Base-by-base conservation (phyloP, 2,888 invertebrate species). In the Holacanthella duospinosa region DNA sequence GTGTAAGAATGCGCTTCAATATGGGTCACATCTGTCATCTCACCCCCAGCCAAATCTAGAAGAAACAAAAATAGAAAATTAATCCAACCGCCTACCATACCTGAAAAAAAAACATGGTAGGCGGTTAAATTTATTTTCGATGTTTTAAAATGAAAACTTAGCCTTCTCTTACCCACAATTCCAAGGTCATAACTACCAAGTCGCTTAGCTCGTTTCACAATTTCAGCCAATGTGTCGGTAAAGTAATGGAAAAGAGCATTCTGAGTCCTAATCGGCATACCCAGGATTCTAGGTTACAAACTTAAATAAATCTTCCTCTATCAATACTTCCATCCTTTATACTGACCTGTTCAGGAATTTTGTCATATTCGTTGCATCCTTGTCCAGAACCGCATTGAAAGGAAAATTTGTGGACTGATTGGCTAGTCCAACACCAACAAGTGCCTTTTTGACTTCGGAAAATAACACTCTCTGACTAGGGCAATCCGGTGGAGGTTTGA, bases 171-270 rank as follows among this genome's bases (percentile, higher is more conserved):
- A 85, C 85, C 86, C 69, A 87, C 79, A 75, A 88, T 88, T 71
- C 93, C 93, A 80, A 96, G 84, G 81, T 99, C 99, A 80, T 94
- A 99, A 44, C 93, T 85, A 0, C 97, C 97, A 72, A 89, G 87
- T 73, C 92, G 87, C 76, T 95, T 89, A 66, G 97, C 97, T 78
- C 93, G 90, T 63, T 86, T 84, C 70, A 99, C 87, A 63, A 97
- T 90, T 1, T 93, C 92, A 26, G 87, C 84, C 67, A 99, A 82
- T 0, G 96, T 96, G 75, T 95, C 93, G 0, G 93, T 93, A 79
- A 99, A 99, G 79, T 96, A 99, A 75, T 93, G 89, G 80, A 99
- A 99, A 1, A 99, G 79, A 57, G 92, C 83, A 80, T 99, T 99
- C 79, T 99, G 99, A 60, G 97, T 80, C 59, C 93, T 91, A 2